phyloP scores from a whole-genome alignment of 92 coral and sea anemone genomes.

The Zoanthus sansibaricus region DNA sequence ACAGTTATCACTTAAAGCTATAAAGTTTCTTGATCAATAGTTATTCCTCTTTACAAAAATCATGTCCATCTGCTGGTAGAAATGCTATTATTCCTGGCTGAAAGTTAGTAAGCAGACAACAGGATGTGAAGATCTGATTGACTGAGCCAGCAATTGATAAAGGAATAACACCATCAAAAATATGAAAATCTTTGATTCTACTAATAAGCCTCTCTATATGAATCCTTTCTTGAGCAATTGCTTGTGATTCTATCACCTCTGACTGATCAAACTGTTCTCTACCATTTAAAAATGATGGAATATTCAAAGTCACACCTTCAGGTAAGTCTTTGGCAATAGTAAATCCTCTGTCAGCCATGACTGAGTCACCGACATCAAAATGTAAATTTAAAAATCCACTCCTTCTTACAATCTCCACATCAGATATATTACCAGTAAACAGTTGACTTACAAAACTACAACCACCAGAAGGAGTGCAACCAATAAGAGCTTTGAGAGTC shows the following conservation, averaged over 20 bases:
- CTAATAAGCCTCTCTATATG: neutral
- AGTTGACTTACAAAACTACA: neutral
- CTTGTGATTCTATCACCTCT: neutral
- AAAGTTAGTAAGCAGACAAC: constrained; percentile 23
- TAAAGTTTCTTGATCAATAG: neutral
- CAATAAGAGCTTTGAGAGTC: neutral
- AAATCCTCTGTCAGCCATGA: constrained; percentile 3
- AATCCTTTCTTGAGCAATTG: neutral
- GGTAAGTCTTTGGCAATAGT: neutral
- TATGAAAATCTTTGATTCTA: constrained; percentile 7
- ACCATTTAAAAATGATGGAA: constrained; percentile 13
- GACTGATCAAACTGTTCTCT: neutral
- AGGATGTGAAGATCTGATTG: constrained; percentile 19
- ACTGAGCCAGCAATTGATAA: constrained; percentile 19
- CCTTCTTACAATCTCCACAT: neutral
- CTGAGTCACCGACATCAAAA: neutral
- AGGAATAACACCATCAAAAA: constrained; percentile 19
- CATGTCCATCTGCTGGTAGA: neutral
- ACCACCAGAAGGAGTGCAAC: neutral
- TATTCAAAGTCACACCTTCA: neutral
- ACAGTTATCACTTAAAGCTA: neutral
- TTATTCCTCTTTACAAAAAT: neutral
- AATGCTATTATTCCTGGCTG: constrained; percentile 17
- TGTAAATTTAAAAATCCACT: neutral
- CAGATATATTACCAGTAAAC: neutral